Percentiles rank a stretch among this genome's conserved stretches.
These are phyloP conservation scores for Syngnathus scovelli DNA, from an alignment of 2,113 vertebrate genomes.

Conservation along the genomic window DNA sequence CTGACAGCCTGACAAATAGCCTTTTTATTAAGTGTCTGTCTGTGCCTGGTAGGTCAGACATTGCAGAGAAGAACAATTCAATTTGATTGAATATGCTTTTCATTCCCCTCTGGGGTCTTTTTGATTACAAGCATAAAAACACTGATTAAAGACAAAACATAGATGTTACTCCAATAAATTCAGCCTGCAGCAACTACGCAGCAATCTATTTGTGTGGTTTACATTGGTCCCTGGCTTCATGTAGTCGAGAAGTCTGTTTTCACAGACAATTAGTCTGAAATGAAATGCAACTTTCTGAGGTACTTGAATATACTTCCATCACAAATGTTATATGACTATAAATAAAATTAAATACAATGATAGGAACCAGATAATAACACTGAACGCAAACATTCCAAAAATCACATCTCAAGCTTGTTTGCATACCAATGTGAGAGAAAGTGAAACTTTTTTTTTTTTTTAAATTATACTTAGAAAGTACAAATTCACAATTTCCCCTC, in stretches of 20 bases:
- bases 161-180: slow-evolving; percentile 28
- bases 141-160: slow-evolving; percentile 53
- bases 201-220: slow-evolving; percentile 12
- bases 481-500: too few species aligned
- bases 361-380: too few species aligned
- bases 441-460: too few species aligned
- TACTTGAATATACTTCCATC: neutral
- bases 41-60: slow-evolving; percentile 55
- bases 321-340: neutral
- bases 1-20: slow-evolving; percentile 63
- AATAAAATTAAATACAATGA: neutral
- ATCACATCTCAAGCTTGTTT: too few species aligned
- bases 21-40: slow-evolving; percentile 61
- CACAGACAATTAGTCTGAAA: neutral
- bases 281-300: neutral
- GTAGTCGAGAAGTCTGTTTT: neutral
- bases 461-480: too few species aligned
- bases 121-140: slow-evolving; percentile 58
- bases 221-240: neutral
- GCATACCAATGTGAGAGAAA: too few species aligned
- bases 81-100: slow-evolving; percentile 48
- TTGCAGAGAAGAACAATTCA: slow-evolving; percentile 55
- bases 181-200: slow-evolving; percentile 1
- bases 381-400: too few species aligned
- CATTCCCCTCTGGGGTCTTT: slow-evolving; percentile 52